phyloP scores from a whole-genome alignment of 2,888 invertebrate genomes.

The Netelia fuscicornis region DNA sequence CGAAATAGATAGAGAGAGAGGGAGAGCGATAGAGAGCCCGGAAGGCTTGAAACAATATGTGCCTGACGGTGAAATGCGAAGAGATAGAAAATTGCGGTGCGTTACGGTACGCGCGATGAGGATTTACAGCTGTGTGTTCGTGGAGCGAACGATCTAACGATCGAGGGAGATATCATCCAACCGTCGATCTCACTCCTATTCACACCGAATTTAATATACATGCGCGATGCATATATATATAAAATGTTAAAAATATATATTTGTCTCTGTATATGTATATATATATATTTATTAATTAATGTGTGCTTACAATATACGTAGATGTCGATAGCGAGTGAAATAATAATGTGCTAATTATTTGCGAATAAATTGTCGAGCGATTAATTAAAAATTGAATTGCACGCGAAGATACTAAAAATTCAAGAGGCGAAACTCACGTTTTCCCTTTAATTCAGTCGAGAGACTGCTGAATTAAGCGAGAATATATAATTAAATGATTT shows the following conservation, averaged over 20 bases:
- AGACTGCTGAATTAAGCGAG: constrained; percentile 24
- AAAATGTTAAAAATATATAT: constrained; percentile 9
- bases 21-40: constrained; percentile 60
- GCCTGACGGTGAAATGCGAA: constrained; percentile 61
- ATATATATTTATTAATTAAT: background rate
- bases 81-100: constrained; percentile 69
- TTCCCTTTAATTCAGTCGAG: constrained; percentile 21
- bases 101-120: constrained; percentile 63
- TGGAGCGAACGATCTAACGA: constrained; percentile 46
- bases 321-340: constrained; percentile 13
- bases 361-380: constrained; percentile 35
- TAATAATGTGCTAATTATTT: constrained; percentile 48
- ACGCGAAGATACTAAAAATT: constrained; percentile 21
- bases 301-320: background rate
- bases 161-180: constrained; percentile 49
- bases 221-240: background rate
- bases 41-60: constrained; percentile 72
- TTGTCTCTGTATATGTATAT: background rate
- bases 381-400: constrained; percentile 48
- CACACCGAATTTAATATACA: constrained; percentile 39
- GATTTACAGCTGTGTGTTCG: constrained; percentile 52
- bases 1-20: constrained; percentile 5
- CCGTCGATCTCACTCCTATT: constrained; percentile 41
- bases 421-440: constrained; percentile 29
- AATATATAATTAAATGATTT: constrained; percentile 36